phyloP scores from a whole-genome alignment of 1,140 invertebrate species.

The Chionoecetes opilio region DNA sequence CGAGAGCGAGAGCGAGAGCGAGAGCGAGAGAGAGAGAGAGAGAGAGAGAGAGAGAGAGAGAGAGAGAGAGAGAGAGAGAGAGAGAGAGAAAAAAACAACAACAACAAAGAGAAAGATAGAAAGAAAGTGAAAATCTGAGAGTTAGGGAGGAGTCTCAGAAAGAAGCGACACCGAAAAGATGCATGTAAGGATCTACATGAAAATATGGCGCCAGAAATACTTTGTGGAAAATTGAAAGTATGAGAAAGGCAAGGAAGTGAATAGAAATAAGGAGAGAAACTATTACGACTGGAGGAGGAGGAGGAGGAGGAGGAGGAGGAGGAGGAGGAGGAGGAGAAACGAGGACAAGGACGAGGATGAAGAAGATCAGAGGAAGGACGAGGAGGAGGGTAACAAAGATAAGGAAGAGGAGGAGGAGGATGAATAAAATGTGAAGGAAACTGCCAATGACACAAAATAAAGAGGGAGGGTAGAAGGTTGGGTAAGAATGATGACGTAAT shows the following conservation, averaged over 20 bases:
- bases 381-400: too few relatives aligned
- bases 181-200: neutral
- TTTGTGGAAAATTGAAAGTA: neutral
- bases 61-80: slow-evolving; percentile 32
- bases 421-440: too few relatives aligned
- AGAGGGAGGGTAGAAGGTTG: neutral
- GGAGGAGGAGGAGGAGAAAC: neutral
- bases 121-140: too few relatives aligned
- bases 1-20: too few relatives aligned
- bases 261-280: neutral
- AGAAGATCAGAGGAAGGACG: neutral
- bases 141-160: neutral
- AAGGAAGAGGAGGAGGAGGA: neutral
- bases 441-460: too few relatives aligned
- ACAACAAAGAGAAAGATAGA: too few relatives aligned
- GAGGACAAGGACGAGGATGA: neutral
- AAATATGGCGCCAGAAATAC: neutral
- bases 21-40: neutral
- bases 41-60: neutral
- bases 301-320: slow-evolving; percentile 1
- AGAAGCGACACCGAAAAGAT: neutral
- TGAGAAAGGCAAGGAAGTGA: neutral
- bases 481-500: neutral
- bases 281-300: neutral
- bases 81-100: neutral